Percentiles rank a stretch among this genome's conserved stretches.
phyloP scores from a whole-genome alignment of 2,113 vertebrate species.

The Sinosuthora webbiana region DNA sequence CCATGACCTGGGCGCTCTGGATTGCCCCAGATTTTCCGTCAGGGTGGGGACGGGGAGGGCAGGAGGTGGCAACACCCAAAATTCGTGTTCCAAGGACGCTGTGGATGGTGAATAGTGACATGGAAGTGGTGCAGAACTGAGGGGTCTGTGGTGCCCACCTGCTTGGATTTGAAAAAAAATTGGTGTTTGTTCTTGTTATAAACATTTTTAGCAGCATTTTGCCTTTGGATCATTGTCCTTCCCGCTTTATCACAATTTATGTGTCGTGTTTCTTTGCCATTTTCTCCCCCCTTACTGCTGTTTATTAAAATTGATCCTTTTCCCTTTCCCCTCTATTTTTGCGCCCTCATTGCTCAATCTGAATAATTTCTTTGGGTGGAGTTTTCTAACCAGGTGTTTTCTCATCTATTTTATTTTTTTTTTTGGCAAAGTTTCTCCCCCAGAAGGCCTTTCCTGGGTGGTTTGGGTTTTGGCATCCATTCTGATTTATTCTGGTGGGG shows the following conservation, averaged over 20 bases:
- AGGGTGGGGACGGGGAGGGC: background rate
- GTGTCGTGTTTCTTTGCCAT: background rate
- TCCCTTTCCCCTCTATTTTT: background rate
- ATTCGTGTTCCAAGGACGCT: fast-evolving
- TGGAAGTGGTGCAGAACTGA: no score
- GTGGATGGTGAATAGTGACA: background rate
- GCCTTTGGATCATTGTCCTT: background rate
- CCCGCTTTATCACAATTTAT: background rate
- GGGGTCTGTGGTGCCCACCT: background rate
- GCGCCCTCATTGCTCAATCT: fast-evolving
- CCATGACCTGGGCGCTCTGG: no score
- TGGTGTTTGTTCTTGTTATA: background rate
- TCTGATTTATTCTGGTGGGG: background rate
- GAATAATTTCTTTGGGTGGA: background rate
- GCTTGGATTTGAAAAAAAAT: background rate
- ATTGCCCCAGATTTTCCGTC: background rate
- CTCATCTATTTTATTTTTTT: background rate
- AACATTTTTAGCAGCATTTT: background rate
- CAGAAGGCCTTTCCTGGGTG: background rate
- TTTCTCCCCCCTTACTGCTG: fast-evolving
- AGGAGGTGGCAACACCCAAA: background rate
- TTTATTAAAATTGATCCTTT: background rate
- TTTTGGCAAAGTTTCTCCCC: background rate
- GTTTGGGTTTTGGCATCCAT: background rate
- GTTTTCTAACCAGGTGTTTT: background rate